A percentile compares a stretch with the other conserved stretches of the same genome.
phyloP scores from a whole-genome alignment of 2,797 vertebrate genomes.

The Enteromius paludinosus region DNA sequence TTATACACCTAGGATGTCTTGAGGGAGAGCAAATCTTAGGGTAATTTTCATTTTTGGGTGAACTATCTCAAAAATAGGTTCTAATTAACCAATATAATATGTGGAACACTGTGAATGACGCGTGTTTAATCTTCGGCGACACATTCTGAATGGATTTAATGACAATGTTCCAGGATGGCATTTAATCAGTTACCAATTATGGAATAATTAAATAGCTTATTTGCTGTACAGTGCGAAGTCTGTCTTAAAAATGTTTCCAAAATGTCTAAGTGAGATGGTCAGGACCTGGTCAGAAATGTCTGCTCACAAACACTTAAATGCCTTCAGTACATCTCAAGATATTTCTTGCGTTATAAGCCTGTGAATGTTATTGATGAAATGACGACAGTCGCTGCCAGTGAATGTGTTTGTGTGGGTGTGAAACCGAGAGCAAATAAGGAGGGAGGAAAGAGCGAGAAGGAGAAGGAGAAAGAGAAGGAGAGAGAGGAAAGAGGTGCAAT shows the following conservation, averaged over 20 bases:
- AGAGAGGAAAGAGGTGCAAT: constrained; percentile 3
- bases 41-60: not conserved
- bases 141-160: not conserved
- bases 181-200: not conserved
- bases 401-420: constrained; percentile 60
- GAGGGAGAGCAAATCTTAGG: too few relatives aligned
- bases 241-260: not conserved
- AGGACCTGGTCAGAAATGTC: constrained; percentile 15
- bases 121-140: not conserved
- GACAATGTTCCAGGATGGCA: too few relatives aligned
- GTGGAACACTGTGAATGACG: not conserved
- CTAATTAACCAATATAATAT: not conserved
- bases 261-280: constrained; percentile 18
- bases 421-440: constrained; percentile 40
- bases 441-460: constrained; percentile 19
- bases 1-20: not conserved
- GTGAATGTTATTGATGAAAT: constrained; percentile 50
- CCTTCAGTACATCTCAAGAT: constrained; percentile 47
- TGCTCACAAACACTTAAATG: constrained; percentile 46
- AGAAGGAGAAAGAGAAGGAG: constrained; percentile 11
- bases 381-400: constrained; percentile 48
- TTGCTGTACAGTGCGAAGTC: not conserved
- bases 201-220: not conserved
- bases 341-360: constrained; percentile 38
- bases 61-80: not conserved